phyloP scores from a whole-genome alignment of 2,888 invertebrate genomes.

The Ichneumoninae sp. region DNA sequence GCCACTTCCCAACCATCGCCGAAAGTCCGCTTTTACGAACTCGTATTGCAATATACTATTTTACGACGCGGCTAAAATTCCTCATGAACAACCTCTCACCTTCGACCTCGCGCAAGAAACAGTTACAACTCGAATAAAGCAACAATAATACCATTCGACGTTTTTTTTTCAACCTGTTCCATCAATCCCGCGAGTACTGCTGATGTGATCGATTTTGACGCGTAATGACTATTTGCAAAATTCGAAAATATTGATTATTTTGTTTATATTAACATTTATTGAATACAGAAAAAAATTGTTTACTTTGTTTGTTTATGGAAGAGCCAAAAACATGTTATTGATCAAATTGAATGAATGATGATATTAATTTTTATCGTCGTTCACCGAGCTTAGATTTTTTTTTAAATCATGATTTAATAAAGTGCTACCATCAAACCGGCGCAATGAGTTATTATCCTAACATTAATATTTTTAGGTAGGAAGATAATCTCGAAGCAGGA shows the following conservation, averaged over 20 bases:
- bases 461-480: background rate
- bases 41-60: no score
- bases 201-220: background rate
- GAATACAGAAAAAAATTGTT: no score
- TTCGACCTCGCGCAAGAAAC: no score
- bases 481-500: slow-evolving; percentile 2
- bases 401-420: background rate
- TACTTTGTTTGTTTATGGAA: background rate
- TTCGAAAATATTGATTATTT: background rate
- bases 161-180: background rate
- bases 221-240: background rate
- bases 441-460: no score
- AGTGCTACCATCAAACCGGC: background rate
- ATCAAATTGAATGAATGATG: no score
- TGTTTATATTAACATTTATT: background rate
- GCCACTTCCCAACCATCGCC: no score
- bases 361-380: background rate
- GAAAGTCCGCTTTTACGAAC: no score
- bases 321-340: background rate
- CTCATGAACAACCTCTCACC: no score
- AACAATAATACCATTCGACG: no score
- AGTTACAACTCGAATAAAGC: no score
- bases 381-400: background rate
- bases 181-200: background rate
- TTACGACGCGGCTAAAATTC: no score